phyloP scores from a whole-genome alignment of 2,797 vertebrate genomes.

The Picus viridis region DNA sequence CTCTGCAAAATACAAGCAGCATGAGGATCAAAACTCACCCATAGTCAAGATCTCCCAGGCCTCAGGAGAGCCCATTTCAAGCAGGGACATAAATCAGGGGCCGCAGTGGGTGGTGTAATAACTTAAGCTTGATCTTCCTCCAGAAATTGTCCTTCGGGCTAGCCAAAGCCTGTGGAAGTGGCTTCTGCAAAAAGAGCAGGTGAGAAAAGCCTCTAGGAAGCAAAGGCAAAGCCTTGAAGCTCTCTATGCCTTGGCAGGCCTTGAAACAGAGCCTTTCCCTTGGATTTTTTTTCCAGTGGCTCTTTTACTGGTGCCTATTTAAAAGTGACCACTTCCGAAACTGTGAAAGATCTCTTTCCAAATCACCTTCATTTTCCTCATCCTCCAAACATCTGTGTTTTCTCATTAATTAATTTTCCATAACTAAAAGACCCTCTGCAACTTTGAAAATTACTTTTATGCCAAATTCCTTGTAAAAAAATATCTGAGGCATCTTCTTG shows the following conservation, averaged over 20 bases:
- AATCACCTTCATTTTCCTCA: neutral
- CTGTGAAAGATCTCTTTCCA: neutral
- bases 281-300: neutral
- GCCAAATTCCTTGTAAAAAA: neutral
- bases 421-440: neutral
- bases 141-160: neutral
- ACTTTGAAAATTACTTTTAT: constrained; percentile 13
- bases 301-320: neutral
- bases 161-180: neutral
- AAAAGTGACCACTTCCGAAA: neutral
- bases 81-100: too few species aligned
- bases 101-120: too few species aligned
- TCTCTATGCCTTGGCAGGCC: neutral
- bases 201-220: neutral
- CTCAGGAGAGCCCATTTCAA: neutral
- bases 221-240: neutral
- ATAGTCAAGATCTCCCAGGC: accelerated
- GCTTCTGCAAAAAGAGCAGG: neutral
- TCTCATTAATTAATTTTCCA: neutral
- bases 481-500: neutral
- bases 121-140: neutral
- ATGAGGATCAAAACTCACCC: neutral
- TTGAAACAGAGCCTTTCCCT: neutral
- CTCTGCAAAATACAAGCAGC: neutral
- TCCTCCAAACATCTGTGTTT: neutral